Evolutionary conservation across 1,140 invertebrate species (phyloP), one percentile per base, ranked within the genome.

Genomic region (Anthonomus grandis): DNA sequence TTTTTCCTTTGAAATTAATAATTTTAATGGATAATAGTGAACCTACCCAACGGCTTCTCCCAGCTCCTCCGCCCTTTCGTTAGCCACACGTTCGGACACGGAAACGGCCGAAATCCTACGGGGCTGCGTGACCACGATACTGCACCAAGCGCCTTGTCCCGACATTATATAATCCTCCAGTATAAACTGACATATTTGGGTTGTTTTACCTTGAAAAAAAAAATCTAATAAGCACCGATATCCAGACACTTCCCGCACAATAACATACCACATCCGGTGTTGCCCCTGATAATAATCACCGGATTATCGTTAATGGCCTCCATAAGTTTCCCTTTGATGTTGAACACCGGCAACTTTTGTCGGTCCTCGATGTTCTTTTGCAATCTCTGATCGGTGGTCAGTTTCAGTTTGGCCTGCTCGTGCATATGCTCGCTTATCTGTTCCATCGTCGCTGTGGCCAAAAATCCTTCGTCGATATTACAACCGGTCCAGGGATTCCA

Each of bases 401-500:
- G 77, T 39, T 83, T 75, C 6, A 86, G 78, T 18, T 84, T 78
- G 51, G 84, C 76, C 24, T 81, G 78, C 12, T 78, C 76, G 56
- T 85, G 77, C 39, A 97, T 77, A 56, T 95, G 86, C 5, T 81
- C 73, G 62, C 91, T 95, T 3, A 97, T 81, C 41, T 89, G 76
- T 19, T 95, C 91, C 59, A 98, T 76, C 4, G 80, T 76, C 0
- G 84, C 82, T 6, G 81, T 81, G 2, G 94, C 90, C 36, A 98
- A 74, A 8, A 91, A 45, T 87, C 93, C 70, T 69, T 91, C 89
- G 67, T 93, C 95, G 66, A 98, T 96, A 70, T 97, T 97, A 66
- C 90, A 93, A 0, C 84, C 86, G 19, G 84, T 87, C 95, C 95
- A 98, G 6, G 95, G 86, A 76, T 98, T 96, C 95, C 95, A 98